Evolutionary conservation across 2,888 invertebrate species (phyloP).

Genomic region (Hedya salicella): DNA sequence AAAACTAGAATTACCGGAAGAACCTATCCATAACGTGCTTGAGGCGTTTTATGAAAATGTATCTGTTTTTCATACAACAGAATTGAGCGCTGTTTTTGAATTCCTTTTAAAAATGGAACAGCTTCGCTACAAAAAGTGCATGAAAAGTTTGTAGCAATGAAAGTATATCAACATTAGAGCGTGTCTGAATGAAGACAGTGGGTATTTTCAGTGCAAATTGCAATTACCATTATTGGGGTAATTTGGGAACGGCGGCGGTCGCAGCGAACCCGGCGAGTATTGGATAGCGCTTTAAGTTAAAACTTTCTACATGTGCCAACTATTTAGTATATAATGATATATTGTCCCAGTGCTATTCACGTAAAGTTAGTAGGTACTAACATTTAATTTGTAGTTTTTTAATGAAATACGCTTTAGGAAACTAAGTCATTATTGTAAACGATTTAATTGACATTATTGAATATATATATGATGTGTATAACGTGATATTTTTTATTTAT

Average conservation of each 20-base stretch:
- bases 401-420: no score
- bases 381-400: no score
- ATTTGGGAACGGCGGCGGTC: slow-evolving; percentile 64
- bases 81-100: no score
- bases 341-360: no score
- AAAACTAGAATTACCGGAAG: background rate
- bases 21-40: no score
- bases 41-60: background rate
- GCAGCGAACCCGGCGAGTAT: slow-evolving; percentile 45
- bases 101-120: no score
- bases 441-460: no score
- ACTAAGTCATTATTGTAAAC: no score
- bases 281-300: slow-evolving; percentile 56
- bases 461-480: no score
- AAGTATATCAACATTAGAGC: slow-evolving; percentile 67
- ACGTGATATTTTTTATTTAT: no score
- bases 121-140: slow-evolving; percentile 1
- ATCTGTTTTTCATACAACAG: background rate
- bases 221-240: slow-evolving; percentile 79
- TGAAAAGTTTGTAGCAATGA: slow-evolving; percentile 42
- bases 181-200: slow-evolving; percentile 71
- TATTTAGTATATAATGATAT: slow-evolving; percentile 23
- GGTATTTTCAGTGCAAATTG: slow-evolving; percentile 75
- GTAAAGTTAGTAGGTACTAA: no score
- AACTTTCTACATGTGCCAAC: slow-evolving; percentile 41